Evolutionary conservation across 2,113 vertebrate genomes (phyloP), one percentile per base, ranked within the genome.

Genomic region (Spheniscus mendiculus): DNA sequence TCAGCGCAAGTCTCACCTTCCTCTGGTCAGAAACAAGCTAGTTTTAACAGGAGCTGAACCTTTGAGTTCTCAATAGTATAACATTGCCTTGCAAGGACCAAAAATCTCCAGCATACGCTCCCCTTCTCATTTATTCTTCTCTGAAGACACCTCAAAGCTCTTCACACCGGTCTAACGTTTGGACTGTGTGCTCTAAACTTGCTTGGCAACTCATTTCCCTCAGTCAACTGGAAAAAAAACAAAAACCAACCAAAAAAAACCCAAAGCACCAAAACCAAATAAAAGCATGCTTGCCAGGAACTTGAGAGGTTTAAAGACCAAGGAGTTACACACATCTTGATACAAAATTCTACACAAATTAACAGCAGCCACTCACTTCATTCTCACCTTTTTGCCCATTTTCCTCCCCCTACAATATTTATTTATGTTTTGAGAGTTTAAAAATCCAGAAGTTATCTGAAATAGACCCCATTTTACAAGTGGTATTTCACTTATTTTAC

Each of bases 121-220:
- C 44, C 70, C 44, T 58, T 45, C 61, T 29, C 56, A 5, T 12
- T 38, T 10, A 22, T 26, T 38, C 71, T 59, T 40, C 65, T 59
- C 85, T 25, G 38, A 56, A 30, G 29, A 4, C 10, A 42, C n/a
- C 29, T 58, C 87, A 56, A 38, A 86, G 62, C 49, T 52, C 38
- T 70, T n/a, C 0, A 0, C 22, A 56, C 8, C 1, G 0, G 11
- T 32, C 49, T 12, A 36, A 22, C 0, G 0, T 16, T 26, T 21
- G 30, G 27, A 18, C 15, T 21, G 5, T 2, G 16, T 5, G 36
- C 29, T 86, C 49, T 44, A 8, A 76, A 76, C 50, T 45, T 45
- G 26, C 34, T 17, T 40, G 44, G 38, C 69, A 71, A 36, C 16
- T 27, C 38, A 27, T 6, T 45, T 44, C 74, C 42, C 42, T 30